phyloP scores from a whole-genome alignment of 2,797 vertebrate species.

The Coilia nasus region DNA sequence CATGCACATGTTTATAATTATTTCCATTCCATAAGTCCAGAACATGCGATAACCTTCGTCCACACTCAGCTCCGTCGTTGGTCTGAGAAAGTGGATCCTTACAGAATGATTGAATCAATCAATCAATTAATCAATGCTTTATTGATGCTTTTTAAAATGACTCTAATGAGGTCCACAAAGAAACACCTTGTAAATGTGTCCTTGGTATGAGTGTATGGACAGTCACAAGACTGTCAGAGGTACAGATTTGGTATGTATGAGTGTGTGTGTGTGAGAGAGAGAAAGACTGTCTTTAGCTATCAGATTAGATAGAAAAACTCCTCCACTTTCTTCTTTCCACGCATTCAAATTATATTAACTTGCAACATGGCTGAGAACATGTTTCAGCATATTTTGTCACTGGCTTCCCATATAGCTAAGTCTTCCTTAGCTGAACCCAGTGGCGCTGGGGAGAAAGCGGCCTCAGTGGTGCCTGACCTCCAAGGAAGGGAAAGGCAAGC shows the following conservation, averaged over 20 bases:
- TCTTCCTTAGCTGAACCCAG: not conserved
- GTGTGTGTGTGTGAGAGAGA: not conserved
- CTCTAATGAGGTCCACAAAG: not conserved
- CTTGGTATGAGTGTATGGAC: not conserved
- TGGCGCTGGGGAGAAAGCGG: not conserved
- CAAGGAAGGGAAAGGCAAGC: slow-evolving; percentile 32
- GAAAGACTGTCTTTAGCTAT: not conserved
- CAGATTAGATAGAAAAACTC: not conserved
- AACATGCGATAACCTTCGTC: too few species aligned
- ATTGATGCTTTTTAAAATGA: not conserved
- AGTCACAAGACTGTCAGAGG: not conserved
- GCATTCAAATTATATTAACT: not conserved
- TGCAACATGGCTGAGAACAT: not conserved
- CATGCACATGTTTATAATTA: too few species aligned
- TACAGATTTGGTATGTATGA: not conserved
- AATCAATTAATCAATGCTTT: not conserved
- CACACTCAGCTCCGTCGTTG: too few species aligned
- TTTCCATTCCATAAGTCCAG: too few species aligned
- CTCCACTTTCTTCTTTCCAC: not conserved
- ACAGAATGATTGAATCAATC: too few species aligned
- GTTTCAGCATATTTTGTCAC: slow-evolving; percentile 10
- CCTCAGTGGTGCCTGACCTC: not conserved
- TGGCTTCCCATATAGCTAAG: not conserved
- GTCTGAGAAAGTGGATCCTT: too few species aligned
- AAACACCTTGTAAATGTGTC: not conserved